Base-by-base conservation (phyloP, 2,797 vertebrate genomes). In the Graptemys geographica region DNA sequence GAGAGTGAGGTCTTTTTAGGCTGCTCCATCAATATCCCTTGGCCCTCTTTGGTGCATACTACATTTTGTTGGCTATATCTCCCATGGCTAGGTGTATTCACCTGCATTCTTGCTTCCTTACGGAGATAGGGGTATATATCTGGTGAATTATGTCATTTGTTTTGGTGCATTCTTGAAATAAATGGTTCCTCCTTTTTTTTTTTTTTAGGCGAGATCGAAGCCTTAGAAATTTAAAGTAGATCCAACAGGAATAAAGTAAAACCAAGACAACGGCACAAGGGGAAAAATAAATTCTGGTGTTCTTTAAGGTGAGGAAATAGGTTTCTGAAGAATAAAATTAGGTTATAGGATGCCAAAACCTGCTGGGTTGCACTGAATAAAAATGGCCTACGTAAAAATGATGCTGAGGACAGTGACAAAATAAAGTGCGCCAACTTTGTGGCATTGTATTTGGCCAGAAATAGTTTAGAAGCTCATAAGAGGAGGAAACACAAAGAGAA, bases 401-500 rank as follows among this genome's bases (percentile, higher is more conserved):
- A 86, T 93, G 52, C 83, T 79, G 90, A 93, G 83, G 92, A 78
- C 55, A 95, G 72, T 25, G 80, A 55, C 83, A 96, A 97, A 97
- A 93, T 87, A 91, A 88, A 88, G 51, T 83, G 81, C 90, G 93
- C 81, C 78, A 90, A 95, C 33, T 79, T 90, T 72, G 51, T 90
- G 92, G 81, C 86, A 79, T 96, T 88, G 21, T 92, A 87, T 93
- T 96, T 92, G 84, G 84, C 59, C 92, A 94, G 95, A 97, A 98
- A 97, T 98, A 97, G 97, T 97, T 97, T 97, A 95, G 93, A 97
- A 95, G 88, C 90, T 84, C 62, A 11, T 95, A 96, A 94, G 88
- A 92, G 81, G 37, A 94, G 85, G 87, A 96, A 97, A 74, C 94
- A 97, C 94, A 97, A 98, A 97, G 91, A 93, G 88, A 96, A 94